Evolutionary conservation across 2,888 invertebrate species (phyloP).

Genomic region (Dasysyrphus tricinctus): DNA sequence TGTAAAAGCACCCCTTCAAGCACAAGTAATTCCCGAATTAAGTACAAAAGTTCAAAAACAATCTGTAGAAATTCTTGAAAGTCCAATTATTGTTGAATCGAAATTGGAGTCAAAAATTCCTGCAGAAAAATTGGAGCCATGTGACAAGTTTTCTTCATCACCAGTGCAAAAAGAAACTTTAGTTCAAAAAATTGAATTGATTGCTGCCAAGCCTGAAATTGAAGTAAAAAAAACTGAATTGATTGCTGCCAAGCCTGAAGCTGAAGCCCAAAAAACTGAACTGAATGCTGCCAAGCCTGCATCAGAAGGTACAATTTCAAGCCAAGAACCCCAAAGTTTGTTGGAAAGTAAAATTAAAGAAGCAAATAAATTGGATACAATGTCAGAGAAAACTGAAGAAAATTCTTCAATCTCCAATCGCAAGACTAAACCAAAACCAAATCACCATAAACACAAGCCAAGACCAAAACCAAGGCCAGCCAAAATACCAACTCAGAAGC

Average conservation of each 20-base stretch:
- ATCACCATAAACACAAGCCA: not conserved
- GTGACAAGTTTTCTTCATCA: not conserved
- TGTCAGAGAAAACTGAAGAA: not conserved
- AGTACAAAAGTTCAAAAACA: not conserved
- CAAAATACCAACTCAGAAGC: constrained; percentile 17
- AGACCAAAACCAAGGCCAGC: constrained; percentile 21
- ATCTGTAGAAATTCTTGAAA: not conserved
- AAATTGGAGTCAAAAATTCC: not conserved
- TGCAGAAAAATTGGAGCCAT: not conserved
- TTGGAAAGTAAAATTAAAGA: not conserved
- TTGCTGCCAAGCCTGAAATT: too few species aligned
- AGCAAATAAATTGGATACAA: not conserved
- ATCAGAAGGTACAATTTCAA: not conserved
- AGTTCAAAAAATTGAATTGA: not conserved
- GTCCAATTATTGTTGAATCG: not conserved
- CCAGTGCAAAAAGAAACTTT: not conserved
- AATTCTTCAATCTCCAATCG: not conserved
- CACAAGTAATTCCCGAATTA: not conserved
- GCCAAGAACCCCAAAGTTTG: not conserved
- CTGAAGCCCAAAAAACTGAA: not conserved
- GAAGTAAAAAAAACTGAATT: not conserved
- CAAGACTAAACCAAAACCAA: not conserved
- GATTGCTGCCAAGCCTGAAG: too few species aligned
- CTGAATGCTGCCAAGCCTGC: not conserved
- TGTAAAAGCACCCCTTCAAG: not conserved